These are phyloP conservation scores for Eurystomus gularis DNA, from an alignment of 2,113 vertebrate species.

Conservation along the genomic window DNA sequence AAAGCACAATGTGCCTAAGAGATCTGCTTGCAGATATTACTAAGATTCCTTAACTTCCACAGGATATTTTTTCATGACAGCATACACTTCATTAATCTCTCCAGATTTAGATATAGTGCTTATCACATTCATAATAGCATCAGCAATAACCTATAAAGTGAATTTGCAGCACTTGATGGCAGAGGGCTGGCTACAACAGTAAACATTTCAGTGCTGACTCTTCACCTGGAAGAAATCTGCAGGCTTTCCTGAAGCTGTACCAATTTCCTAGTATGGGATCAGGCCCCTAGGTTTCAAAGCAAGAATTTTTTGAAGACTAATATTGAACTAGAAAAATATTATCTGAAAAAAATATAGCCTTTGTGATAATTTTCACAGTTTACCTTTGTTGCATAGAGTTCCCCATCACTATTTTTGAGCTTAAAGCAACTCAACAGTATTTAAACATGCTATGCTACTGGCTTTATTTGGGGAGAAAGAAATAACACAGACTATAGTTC, in stretches of 20 bases:
- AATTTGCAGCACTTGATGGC: background rate
- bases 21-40: background rate
- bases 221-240: slow-evolving; percentile 6
- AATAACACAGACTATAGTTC: background rate
- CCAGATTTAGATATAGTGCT: background rate
- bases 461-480: background rate
- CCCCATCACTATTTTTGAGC: background rate
- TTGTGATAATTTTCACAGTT: background rate
- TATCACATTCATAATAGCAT: background rate
- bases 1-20: rapidly evolving
- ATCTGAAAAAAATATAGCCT: background rate
- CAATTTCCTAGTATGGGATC: background rate
- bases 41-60: background rate
- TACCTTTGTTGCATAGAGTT: background rate
- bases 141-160: background rate
- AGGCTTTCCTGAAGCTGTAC: background rate
- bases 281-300: background rate
- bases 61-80: background rate
- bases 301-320: background rate
- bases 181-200: background rate
- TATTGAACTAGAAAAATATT: background rate
- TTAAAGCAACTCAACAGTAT: background rate
- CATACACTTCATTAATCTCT: background rate
- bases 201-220: background rate
- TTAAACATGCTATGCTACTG: background rate